Conservation (phyloP, 2,797 vertebrate species). For the Enteromius viviparus region DNA sequence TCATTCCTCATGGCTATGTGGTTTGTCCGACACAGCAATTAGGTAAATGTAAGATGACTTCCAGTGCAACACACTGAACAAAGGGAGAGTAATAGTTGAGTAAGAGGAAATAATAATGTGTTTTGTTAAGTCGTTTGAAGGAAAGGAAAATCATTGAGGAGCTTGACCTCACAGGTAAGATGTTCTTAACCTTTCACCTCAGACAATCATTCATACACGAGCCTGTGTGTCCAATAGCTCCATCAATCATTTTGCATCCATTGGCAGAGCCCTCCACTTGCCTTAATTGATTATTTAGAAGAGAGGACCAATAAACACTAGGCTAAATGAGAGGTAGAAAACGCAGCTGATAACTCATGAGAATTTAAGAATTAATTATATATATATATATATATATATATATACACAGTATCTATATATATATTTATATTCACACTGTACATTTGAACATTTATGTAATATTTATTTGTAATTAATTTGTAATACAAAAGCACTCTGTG, state of each 20-base stretch:
- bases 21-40: constrained; percentile 17
- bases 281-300: constrained; percentile 51
- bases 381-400: too few species aligned
- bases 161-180: constrained; percentile 51
- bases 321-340: constrained; percentile 10
- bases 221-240: constrained; percentile 38
- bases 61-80: constrained; percentile 7
- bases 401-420: too few species aligned
- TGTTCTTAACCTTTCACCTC: constrained; percentile 56
- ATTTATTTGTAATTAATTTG: neutral
- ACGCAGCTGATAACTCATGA: neutral
- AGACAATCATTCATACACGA: constrained; percentile 42
- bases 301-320: constrained; percentile 8
- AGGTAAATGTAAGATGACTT: constrained; percentile 27
- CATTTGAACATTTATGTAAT: neutral
- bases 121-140: constrained; percentile 33
- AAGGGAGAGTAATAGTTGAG: neutral
- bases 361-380: neutral
- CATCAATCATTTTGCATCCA: constrained; percentile 40
- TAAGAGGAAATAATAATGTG: constrained; percentile 5
- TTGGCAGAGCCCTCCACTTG: constrained; percentile 42
- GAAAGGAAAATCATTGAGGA: constrained; percentile 29
- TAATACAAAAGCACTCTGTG: too few species aligned
- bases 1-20: constrained; percentile 43
- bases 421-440: too few species aligned